phyloP scores from a whole-genome alignment of 1,140 invertebrate species.

The Ridgeia piscesae region DNA sequence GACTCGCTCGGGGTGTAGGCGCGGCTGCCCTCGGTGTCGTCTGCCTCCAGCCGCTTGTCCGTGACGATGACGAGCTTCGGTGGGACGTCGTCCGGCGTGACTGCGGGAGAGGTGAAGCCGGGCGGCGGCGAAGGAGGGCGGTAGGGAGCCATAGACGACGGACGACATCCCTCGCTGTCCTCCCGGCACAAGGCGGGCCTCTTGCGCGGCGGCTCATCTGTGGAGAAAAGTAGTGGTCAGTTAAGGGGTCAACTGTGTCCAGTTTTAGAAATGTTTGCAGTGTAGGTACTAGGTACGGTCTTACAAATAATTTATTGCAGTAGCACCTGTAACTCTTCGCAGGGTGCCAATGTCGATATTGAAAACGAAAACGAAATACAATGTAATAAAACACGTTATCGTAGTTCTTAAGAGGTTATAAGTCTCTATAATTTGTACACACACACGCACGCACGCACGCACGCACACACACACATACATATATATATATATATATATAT shows the following conservation, averaged over 20 bases:
- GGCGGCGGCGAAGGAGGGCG: neutral
- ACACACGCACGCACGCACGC: no score
- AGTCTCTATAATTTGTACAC: no score
- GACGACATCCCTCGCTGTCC: neutral
- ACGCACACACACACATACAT: no score
- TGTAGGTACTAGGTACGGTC: neutral
- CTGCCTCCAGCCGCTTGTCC: neutral
- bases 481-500: no score
- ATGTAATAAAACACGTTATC: neutral
- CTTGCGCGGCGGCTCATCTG: neutral
- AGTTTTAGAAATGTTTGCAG: neutral
- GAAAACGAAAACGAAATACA: neutral
- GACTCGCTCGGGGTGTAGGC: neutral
- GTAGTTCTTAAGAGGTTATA: neutral
- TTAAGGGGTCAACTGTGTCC: no score
- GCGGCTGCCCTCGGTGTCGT: neutral
- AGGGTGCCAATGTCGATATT: neutral
- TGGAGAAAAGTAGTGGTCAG: no score
- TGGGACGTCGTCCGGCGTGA: neutral
- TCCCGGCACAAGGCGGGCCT: neutral
- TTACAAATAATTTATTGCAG: no score
- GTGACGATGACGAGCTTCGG: constrained; percentile 11
- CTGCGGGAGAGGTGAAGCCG: neutral
- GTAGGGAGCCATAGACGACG: neutral
- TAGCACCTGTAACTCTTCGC: neutral